phyloP scores from a whole-genome alignment of 1,140 invertebrate genomes.

The Delia radicum region DNA sequence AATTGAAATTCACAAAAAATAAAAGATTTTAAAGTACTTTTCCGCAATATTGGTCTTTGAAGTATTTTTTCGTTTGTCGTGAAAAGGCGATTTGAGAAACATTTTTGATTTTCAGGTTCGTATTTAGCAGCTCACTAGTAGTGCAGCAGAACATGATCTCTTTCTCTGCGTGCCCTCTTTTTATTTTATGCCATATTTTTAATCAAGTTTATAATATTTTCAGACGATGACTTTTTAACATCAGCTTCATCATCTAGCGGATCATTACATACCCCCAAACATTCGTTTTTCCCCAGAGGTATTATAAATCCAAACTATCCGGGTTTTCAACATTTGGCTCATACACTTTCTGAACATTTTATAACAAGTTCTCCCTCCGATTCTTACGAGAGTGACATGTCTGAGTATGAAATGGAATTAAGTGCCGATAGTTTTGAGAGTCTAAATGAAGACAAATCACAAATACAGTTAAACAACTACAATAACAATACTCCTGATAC shows the following conservation, averaged over 20 bases:
- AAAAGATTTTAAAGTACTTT: too few relatives aligned
- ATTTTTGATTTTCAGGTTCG: too few relatives aligned
- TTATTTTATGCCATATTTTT: not conserved
- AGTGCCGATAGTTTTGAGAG: slow-evolving; percentile 51
- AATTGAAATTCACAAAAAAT: too few relatives aligned
- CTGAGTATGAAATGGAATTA: slow-evolving; percentile 50
- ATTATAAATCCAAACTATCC: slow-evolving; percentile 80
- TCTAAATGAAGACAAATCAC: slow-evolving; percentile 42
- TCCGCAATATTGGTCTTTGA: too few relatives aligned
- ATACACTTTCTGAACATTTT: slow-evolving; percentile 48
- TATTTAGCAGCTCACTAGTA: too few relatives aligned
- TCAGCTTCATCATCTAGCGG: slow-evolving; percentile 28
- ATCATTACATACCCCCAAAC: slow-evolving; percentile 26
- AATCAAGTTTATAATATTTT: slow-evolving; percentile 6
- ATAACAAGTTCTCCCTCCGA: slow-evolving; percentile 37
- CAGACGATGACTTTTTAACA: slow-evolving; percentile 27
- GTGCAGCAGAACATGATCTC: too few relatives aligned
- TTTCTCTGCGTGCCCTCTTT: not conserved
- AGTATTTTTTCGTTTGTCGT: too few relatives aligned
- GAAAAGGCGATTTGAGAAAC: too few relatives aligned
- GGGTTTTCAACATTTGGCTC: slow-evolving; percentile 64
- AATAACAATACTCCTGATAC: slow-evolving; percentile 35
- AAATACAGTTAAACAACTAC: slow-evolving; percentile 34
- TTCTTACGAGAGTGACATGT: slow-evolving; percentile 57
- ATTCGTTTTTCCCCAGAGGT: slow-evolving; percentile 58